Percentiles rank a stretch among this genome's conserved stretches.
Evolutionary conservation across 2,113 vertebrate genomes (phyloP).

Genomic region (Tylochromis polylepis): DNA sequence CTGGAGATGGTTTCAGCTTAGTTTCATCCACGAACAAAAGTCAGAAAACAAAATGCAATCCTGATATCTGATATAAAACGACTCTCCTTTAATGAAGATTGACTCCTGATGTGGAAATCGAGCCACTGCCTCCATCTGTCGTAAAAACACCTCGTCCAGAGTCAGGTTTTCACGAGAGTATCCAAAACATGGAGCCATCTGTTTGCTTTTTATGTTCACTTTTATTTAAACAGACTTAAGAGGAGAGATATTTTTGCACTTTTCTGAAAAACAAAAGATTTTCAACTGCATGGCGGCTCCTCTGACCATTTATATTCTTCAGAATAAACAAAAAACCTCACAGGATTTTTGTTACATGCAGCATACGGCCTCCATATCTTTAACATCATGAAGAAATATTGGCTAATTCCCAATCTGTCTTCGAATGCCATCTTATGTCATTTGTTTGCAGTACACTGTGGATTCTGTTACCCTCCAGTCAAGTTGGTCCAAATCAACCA

Average conservation of each 20-base stretch:
- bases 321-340: background rate
- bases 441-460: background rate
- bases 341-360: background rate
- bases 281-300: background rate
- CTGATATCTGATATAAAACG: background rate
- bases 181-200: background rate
- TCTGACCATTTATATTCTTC: background rate
- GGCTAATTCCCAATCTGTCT: background rate
- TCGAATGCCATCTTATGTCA: background rate
- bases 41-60: background rate
- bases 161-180: background rate
- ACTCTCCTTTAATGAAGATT: background rate
- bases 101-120: background rate
- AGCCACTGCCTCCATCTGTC: background rate
- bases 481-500: background rate
- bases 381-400: background rate
- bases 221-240: constrained; percentile 1
- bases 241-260: constrained; percentile 15
- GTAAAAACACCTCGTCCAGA: background rate
- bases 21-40: background rate
- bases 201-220: background rate
- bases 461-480: background rate
- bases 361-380: background rate
- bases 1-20: background rate
- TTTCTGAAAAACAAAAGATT: background rate